These are phyloP conservation scores for Elymnias hypermnestra DNA, from an alignment of 1,140 invertebrate species.

Conservation along the genomic window DNA sequence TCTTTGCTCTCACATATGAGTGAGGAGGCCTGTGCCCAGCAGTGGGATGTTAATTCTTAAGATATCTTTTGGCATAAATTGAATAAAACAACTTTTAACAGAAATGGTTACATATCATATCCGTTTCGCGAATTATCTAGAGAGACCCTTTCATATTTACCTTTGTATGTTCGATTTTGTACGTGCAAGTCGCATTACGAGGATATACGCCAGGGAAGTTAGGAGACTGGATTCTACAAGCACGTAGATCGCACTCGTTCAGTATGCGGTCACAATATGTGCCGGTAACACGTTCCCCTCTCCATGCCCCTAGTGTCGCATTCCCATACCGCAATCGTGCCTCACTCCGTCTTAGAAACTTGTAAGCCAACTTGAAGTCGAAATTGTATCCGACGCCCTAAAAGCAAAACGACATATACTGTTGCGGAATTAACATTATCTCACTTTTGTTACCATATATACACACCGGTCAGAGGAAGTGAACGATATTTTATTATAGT, in stretches of 20 bases:
- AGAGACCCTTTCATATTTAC: conserved; percentile 37
- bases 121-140: no score
- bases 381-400: conserved; percentile 87
- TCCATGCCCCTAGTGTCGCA: conserved; percentile 81
- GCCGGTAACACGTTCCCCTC: conserved; percentile 82
- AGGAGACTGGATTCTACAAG: conserved; percentile 87
- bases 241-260: conserved; percentile 80
- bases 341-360: conserved; percentile 85
- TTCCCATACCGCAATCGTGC: conserved; percentile 87
- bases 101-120: no score
- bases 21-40: no score
- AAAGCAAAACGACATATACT: conserved; percentile 25
- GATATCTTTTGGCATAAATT: no score
- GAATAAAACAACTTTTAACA: no score
- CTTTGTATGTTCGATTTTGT: conserved; percentile 82
- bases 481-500: no score
- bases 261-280: conserved; percentile 88
- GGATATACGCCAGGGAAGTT: conserved; percentile 92
- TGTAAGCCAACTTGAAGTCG: conserved; percentile 89
- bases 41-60: no score
- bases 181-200: conserved; percentile 89
- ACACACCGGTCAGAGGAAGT: no score
- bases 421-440: background rate
- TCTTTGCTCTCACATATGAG: no score
- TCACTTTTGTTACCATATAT: no score